Base-by-base conservation (phyloP, 2,113 vertebrate genomes). In the Edolisoma coerulescens region DNA sequence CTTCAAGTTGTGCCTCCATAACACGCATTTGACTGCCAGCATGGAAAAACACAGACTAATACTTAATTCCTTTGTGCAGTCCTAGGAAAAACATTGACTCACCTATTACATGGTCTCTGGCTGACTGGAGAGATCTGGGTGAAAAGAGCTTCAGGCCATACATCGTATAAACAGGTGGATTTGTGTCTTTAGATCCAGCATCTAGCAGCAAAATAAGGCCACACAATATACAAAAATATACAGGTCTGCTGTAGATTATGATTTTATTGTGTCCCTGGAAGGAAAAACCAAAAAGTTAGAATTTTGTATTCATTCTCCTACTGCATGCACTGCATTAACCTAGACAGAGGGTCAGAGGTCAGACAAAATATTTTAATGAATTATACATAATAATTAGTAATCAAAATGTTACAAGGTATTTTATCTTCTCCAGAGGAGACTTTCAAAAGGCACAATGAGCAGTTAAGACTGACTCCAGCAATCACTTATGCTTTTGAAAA, bases 191-290 rank as follows among this genome's bases (percentile, higher is more conserved):
- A 96, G 99, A 98, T 89, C 98, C 98, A 86, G 98, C 97, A 97
- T 99, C 99, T 95, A 99, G 97, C 95, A 99, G 97, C 98, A 99
- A 98, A 98, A 99, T 99, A 97, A 99, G 98, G 97, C 98, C 96
- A 90, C 99, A 99, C 95, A 99, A 99, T 92, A 99, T 95, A 94
- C 99, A 99, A 97, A 99, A 99, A 98, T 99, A 99, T 63, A 99
- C 98, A 12, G 99, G 99, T 67, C 99, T 98, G 97, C 99, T 99
- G 95, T 99, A 99, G 63, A 98, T 98, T 90, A 99, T 99, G 92
- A 99, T 97, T 97, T 99, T 99, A 98, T 99, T 99, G 97, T 99
- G 99, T 52, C 99, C 99, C 99, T 99, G 93, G 59, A 97, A 98
- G 47, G 96, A 84, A 83, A 59, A 75, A 47, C 10, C 28, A 41